These are phyloP conservation scores for Chitala chitala DNA, from an alignment of 2,113 vertebrate genomes.

Conservation along the genomic window DNA sequence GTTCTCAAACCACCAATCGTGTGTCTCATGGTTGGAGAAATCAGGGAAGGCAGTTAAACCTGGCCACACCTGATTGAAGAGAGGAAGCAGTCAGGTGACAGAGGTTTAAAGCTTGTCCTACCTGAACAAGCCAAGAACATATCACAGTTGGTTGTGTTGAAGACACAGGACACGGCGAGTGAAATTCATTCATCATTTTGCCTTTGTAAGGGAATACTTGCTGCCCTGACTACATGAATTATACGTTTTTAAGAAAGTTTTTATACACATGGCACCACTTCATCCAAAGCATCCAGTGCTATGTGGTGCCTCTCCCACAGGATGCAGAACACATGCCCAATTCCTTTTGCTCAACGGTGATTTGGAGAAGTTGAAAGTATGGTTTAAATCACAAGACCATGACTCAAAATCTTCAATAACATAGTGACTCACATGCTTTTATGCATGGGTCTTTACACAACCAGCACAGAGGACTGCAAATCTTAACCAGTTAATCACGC, in stretches of 20 bases:
- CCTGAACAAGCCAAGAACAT: not conserved
- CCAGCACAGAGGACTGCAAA: not conserved
- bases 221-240: no score
- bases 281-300: no score
- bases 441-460: not conserved
- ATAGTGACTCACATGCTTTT: not conserved
- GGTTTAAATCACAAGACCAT: not conserved
- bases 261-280: no score
- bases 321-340: not conserved
- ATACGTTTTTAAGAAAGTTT: no score
- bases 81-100: not conserved
- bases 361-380: slow-evolving; percentile 8
- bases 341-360: not conserved
- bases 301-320: no score
- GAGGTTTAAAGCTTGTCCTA: not conserved
- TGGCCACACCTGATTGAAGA: slow-evolving; percentile 72
- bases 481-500: no score
- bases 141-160: no score
- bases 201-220: no score
- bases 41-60: slow-evolving; percentile 77
- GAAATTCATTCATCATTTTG: not conserved
- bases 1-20: slow-evolving; percentile 82
- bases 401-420: not conserved
- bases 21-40: slow-evolving; percentile 68
- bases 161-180: no score